Conservation (phyloP, 2,888 invertebrate species). For the Sminthurides aquaticus region DNA sequence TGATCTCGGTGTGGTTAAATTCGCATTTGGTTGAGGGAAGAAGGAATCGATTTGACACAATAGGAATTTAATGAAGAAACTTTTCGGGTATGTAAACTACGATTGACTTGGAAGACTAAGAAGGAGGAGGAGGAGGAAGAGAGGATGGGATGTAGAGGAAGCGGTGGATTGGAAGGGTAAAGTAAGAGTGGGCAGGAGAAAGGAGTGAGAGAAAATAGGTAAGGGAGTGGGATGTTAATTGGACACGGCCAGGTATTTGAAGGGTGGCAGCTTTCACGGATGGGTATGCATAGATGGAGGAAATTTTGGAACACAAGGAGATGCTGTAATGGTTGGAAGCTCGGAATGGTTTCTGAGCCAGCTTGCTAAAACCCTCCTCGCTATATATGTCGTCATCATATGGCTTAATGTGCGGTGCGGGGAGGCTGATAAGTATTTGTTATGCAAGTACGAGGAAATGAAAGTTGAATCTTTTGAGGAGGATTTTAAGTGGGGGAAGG, state of each 20-base stretch:
- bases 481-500: too few relatives aligned
- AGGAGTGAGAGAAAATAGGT: neutral
- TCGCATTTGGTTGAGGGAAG: neutral
- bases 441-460: too few relatives aligned
- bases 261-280: too few relatives aligned
- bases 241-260: neutral
- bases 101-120: neutral
- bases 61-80: conserved; percentile 7
- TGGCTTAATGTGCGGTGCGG: too few relatives aligned
- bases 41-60: neutral
- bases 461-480: too few relatives aligned
- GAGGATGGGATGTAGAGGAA: neutral
- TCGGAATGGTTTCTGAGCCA: too few relatives aligned
- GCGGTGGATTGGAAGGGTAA: too few relatives aligned
- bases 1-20: neutral
- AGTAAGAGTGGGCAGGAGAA: neutral
- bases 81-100: neutral
- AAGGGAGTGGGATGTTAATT: neutral
- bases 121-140: neutral
- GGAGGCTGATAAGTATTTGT: too few relatives aligned
- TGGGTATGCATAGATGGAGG: neutral
- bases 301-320: neutral
- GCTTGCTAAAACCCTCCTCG: too few relatives aligned
- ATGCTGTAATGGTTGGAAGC: too few relatives aligned
- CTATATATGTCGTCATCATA: too few relatives aligned